Evolutionary conservation across 1,140 invertebrate genomes (phyloP), one percentile per base, ranked within the genome.

Genomic region (Lerema accius): DNA sequence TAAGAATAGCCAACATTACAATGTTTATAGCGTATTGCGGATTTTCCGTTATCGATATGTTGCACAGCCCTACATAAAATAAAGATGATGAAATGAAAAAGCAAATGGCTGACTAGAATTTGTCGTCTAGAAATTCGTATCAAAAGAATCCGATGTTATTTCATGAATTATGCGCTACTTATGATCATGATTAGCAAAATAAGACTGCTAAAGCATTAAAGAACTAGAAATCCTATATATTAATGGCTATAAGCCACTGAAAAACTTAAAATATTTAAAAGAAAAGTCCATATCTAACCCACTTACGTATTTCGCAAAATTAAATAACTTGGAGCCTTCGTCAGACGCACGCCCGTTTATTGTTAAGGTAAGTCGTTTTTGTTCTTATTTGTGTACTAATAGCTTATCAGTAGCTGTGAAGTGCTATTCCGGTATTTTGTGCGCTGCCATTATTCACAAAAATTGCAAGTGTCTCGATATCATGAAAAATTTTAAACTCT

Each of bases 111-210:
- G 86, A 84, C 81, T 80, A 78, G 69, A 82, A 86, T 82, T 80
- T 80, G 80, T 80, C 86, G 79, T 82, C 74, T 82, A 56, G 60
- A 80, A 32, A 75, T 73, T 78, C 69, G 70, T 76, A 77, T 71
- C 71, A 83, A 79, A 84, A 82, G 66, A 89, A 90, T 89, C 87
- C 82, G 76, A 87, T 85, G 75, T 89, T 82, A 89, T 88, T 84
- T 67, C 73, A 90, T 90, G 86, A 89, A 81, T 84, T 74, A 89
- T 88, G 88, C 81, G 70, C 80, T 80, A 73, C 80, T 82, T 79
- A 90, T 90, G 84, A 83, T 81, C 64, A 89, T 88, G 84, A 88
- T 77, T 88, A 86, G 81, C 83, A 76, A 89, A 90, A 89, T 89
- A 89, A 82, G 79, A 75, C 69, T 78, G 62, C 59, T 66, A 70